Conservation (phyloP, 37 sponge, comb jelly and placozoan species). For the Hormiphora californensis region DNA sequence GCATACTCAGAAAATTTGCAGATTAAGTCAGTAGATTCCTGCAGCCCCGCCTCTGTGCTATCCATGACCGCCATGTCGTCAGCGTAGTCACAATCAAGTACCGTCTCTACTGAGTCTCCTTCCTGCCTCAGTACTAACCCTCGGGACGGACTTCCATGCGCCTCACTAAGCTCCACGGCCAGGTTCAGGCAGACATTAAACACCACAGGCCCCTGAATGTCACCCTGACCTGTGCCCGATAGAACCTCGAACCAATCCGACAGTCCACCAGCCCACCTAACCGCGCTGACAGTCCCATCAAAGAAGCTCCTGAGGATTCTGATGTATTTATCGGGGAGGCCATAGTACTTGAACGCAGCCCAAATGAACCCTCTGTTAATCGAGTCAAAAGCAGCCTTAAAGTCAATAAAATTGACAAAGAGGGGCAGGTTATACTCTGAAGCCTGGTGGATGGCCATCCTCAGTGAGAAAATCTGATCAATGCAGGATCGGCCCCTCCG, state of each 20-base stretch:
- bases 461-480: constrained; percentile 32
- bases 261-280: background rate
- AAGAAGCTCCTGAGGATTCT: background rate
- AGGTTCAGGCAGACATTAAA: background rate
- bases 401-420: background rate
- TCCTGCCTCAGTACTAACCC: background rate
- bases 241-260: background rate
- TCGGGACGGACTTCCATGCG: too few species aligned
- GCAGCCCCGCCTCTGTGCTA: background rate
- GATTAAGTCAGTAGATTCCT: background rate
- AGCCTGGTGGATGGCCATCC: too few species aligned
- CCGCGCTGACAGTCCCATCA: background rate
- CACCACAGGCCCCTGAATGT: background rate
- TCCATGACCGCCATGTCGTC: background rate
- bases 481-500: constrained; percentile 2
- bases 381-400: too few species aligned
- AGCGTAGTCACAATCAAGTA: background rate
- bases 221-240: background rate
- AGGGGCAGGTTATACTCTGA: background rate
- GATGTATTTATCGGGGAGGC: background rate
- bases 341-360: background rate
- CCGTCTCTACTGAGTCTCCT: background rate
- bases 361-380: too few species aligned
- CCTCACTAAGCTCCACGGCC: too few species aligned
- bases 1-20: background rate